These are phyloP conservation scores for Paracentrotus lividus DNA, from an alignment of 53 echinoderm and acorn worm genomes.

Conservation along the genomic window DNA sequence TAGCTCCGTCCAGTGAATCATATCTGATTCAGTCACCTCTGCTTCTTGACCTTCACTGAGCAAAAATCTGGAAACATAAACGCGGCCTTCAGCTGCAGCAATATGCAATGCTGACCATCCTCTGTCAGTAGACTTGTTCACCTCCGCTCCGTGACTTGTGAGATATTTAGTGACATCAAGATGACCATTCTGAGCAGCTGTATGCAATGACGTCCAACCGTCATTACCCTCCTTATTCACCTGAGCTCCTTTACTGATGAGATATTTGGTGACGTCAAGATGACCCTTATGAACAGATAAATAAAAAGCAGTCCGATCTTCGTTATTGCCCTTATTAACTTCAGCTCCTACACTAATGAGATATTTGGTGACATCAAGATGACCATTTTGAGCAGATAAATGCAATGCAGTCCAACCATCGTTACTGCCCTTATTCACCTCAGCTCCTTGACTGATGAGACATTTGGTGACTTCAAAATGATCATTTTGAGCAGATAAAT, in stretches of 20 bases:
- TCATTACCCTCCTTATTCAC: neutral
- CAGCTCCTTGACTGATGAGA: no score
- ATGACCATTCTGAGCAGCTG: neutral
- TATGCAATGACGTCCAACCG: neutral
- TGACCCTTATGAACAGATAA: neutral
- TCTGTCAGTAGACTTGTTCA: neutral
- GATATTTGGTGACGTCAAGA: neutral
- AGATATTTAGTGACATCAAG: neutral
- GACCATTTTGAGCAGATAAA: no score
- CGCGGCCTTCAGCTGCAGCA: neutral
- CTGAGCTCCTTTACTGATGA: neutral
- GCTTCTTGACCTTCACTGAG: conserved; percentile 2
- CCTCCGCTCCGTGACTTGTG: neutral
- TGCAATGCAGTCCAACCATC: no score
- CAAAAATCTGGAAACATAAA: neutral
- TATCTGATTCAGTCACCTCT: neutral
- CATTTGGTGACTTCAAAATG: no score
- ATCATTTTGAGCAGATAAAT: no score
- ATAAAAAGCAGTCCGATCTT: neutral
- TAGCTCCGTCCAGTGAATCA: neutral
- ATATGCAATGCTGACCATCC: neutral
- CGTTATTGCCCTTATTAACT: neutral
- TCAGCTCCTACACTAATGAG: neutral
- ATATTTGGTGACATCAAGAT: neutral
- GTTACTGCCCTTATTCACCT: no score